Evolutionary conservation across 2,888 invertebrate genomes (phyloP), one percentile per base, ranked within the genome.

Genomic region (Machimus atricapillus): DNA sequence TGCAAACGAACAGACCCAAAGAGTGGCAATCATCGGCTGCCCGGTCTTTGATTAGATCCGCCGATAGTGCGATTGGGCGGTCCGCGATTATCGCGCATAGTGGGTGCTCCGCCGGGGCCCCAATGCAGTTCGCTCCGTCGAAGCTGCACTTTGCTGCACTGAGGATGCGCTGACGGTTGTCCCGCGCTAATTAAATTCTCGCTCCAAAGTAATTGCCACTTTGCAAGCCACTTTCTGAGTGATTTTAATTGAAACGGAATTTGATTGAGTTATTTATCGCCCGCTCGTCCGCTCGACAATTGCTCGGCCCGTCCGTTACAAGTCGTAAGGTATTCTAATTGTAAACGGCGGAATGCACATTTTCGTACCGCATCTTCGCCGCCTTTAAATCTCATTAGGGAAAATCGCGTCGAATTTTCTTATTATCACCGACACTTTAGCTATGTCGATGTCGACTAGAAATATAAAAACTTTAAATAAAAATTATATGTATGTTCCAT

Each of bases 171-270:
- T 8, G 9, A 66, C 19, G 31, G 31, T 82, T 82, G 82, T 58
- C 58, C 37, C 31, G 82, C 82, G 82, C 19, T 82, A 82, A 82
- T 82, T 58, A 82, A 82, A 82, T 82, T 82, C 82, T 8, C 82
- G 66, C 46, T 37, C 52, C 37, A 16, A 82, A 82, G 82, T 66
- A 82, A 82, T 82, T 82, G 82, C 37, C 82, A 82, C 82, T 82
- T 52, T 82, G 58, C 40, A 37, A 82, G 82, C 58, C 56, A 37
- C 82, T 66, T 40, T 46, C 58, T 82, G 58, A 82, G 58, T 66
- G 82, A 82, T 82, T 82, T 82, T 82, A 82, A 82, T 82, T 82
- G 58, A 66, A 82, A 37, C 31, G 56, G 82, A 56, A 82, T 82
- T 82, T 82, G 82, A 82, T 82, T 82, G 82, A 31, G 37, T 82